These are phyloP conservation scores for Epinephelus malabaricus DNA, from an alignment of 2,797 vertebrate species.

Conservation along the genomic window DNA sequence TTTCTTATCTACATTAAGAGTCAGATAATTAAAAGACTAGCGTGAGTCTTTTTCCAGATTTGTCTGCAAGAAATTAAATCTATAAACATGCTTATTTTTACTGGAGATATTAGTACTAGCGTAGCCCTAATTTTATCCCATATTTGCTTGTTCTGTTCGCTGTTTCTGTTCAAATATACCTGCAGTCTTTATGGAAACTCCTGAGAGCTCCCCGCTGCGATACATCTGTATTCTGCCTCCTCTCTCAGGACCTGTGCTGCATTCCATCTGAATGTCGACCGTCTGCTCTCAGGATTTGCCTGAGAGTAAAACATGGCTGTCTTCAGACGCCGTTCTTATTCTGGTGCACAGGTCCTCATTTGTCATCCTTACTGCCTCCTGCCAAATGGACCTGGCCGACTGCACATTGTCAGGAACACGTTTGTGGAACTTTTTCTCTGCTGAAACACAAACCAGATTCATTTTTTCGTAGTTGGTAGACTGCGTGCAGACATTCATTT, in stretches of 20 bases:
- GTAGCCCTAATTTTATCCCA: neutral
- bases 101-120: neutral
- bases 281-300: conserved; percentile 53
- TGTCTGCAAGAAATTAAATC: neutral
- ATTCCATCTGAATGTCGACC: conserved; percentile 53
- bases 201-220: conserved; percentile 27
- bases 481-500: neutral
- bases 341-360: conserved; percentile 70
- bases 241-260: conserved; percentile 59
- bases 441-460: conserved; percentile 37
- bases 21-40: neutral
- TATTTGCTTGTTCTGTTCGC: neutral
- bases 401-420: conserved; percentile 63
- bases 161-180: conserved; percentile 22
- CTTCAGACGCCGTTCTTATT: conserved; percentile 69
- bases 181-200: conserved; percentile 45
- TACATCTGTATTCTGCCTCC: conserved; percentile 62
- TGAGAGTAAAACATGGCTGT: conserved; percentile 60
- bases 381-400: conserved; percentile 70
- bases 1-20: neutral
- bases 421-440: conserved; percentile 57
- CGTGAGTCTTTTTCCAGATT: neutral
- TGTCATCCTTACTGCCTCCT: conserved; percentile 77
- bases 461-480: neutral
- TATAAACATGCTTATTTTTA: neutral